phyloP scores from a whole-genome alignment of 2,888 invertebrate species.

The Eucriotettix oculatus region DNA sequence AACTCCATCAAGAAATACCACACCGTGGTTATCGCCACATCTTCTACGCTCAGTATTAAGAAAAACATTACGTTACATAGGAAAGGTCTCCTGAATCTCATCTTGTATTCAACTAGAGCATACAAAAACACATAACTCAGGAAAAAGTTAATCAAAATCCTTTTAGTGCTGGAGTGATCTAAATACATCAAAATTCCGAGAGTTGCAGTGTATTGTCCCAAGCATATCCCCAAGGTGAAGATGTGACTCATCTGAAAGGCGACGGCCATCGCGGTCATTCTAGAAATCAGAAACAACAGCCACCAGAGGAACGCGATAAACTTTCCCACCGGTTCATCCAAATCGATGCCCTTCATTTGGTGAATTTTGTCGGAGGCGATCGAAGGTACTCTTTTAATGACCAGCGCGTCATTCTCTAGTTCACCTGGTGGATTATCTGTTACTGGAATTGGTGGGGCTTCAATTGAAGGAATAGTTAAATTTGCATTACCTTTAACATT shows the following conservation, averaged over 20 bases:
- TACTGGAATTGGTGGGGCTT: no score
- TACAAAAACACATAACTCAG: slow-evolving; percentile 58
- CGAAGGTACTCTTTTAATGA: background rate
- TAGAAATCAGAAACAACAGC: slow-evolving; percentile 55
- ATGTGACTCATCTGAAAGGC: slow-evolving; percentile 48
- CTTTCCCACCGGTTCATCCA: slow-evolving; percentile 55
- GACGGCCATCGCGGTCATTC: slow-evolving; percentile 50
- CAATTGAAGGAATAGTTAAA: no score
- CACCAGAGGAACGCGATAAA: slow-evolving; percentile 56
- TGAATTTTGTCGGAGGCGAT: background rate
- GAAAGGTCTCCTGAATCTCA: slow-evolving; percentile 55
- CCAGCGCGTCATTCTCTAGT: no score
- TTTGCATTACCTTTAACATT: no score
- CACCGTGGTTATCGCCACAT: slow-evolving; percentile 46
- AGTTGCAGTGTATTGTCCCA: slow-evolving; percentile 22
- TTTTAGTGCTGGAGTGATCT: slow-evolving; percentile 21
- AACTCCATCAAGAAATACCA: slow-evolving; percentile 43
- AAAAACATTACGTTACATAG: slow-evolving; percentile 54
- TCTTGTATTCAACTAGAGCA: slow-evolving; percentile 61
- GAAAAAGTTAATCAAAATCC: slow-evolving; percentile 43
- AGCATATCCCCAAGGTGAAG: slow-evolving; percentile 25
- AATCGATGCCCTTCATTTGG: slow-evolving; percentile 41
- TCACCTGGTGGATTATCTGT: no score
- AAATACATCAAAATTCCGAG: slow-evolving; percentile 31
- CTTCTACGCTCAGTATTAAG: slow-evolving; percentile 45